These are phyloP conservation scores for Myotis findleyi DNA, from an alignment of 2,797 vertebrate genomes.

Conservation along the genomic window DNA sequence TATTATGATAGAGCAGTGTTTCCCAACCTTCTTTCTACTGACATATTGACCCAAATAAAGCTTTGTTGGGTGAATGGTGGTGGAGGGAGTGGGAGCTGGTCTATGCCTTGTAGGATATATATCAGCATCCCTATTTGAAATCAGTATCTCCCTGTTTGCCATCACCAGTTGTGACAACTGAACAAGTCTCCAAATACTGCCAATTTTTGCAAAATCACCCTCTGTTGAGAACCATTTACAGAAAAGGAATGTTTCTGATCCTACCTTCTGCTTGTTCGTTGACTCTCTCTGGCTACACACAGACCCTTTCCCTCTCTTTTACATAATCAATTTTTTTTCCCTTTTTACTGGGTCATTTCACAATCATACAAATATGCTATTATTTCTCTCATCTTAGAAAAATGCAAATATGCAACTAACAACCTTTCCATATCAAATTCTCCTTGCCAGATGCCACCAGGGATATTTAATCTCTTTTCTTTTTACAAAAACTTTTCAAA, in stretches of 20 bases:
- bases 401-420: background rate
- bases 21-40: background rate
- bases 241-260: background rate
- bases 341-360: background rate
- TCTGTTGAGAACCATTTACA: background rate
- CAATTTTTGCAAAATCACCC: background rate
- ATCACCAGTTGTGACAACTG: background rate
- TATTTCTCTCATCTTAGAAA: background rate
- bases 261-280: background rate
- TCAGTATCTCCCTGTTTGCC: background rate
- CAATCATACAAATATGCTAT: background rate
- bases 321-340: background rate
- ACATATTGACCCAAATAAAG: background rate
- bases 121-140: background rate
- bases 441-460: background rate
- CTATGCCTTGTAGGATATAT: background rate
- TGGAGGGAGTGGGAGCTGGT: background rate
- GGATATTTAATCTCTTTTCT: background rate
- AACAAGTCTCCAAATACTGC: background rate
- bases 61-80: background rate
- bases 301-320: rapidly evolving
- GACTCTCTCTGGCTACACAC: background rate
- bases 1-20: background rate
- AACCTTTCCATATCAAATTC: background rate
- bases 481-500: background rate